Base-by-base conservation (phyloP, 2,888 invertebrate species). In the Heptascelio sp. region DNA sequence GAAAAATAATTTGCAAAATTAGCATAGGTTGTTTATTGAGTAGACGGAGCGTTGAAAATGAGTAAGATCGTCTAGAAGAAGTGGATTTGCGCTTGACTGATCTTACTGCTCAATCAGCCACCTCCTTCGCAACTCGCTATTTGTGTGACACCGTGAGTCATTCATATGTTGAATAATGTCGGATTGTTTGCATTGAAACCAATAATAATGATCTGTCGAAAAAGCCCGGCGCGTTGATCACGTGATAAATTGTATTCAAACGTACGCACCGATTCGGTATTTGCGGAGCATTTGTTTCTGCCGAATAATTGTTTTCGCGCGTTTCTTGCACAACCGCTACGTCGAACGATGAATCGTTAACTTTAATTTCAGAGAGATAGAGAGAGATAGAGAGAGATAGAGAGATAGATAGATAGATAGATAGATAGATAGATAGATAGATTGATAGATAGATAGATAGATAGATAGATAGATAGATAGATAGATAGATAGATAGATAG, bases 41-140 rank as follows among this genome's bases (percentile, higher is more conserved):
- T 80, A 78, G 78, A 75, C 72, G 83, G 75, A 80, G 83, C 83
- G 80, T 85, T 76, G 80, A 85, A 85, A 85, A 87, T 85, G 83
- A 82, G 81, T 68, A 73, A 72, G 65, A 80, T 80, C 85, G 81
- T 84, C 84, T 79, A 76, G 84, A 75, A 81, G 83, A 83, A 77
- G 84, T 87, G 87, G 83, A 89, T 89, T 89, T 86, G 87, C 88
- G 89, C 87, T 89, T 86, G 85, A 89, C 83, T 88, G 88, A 87
- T 89, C 87, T 89, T 84, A 89, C 87, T 86, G 84, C 88, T 89
- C 85, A 88, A 89, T 89, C 89, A 87, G 85, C 86, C 86, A 80
- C 80, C 83, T 79, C 79, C 79, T 79, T 71, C 53, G 71, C n/a
- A n/a, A 51, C 65, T 79, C 70, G 60, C 75, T 76, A 67, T 55